Conservation (phyloP, 2,888 invertebrate genomes). For the Eilema sororculum region DNA sequence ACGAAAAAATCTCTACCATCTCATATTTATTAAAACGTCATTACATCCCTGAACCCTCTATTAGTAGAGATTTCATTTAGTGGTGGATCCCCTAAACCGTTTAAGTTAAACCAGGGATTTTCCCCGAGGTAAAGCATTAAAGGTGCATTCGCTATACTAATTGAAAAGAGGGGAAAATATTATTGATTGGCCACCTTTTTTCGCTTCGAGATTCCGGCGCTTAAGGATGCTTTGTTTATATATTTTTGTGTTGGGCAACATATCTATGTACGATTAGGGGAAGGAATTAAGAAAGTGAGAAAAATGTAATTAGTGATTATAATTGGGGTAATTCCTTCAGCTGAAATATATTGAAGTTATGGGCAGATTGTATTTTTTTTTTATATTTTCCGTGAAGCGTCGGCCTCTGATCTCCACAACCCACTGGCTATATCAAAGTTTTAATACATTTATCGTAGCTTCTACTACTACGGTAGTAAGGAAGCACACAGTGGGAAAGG, state of each 20-base stretch:
- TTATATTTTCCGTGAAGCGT: no score
- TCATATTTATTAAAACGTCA: slow-evolving; percentile 58
- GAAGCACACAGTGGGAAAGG: no score
- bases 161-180: slow-evolving; percentile 74
- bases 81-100: slow-evolving; percentile 74
- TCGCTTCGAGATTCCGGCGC: slow-evolving; percentile 26
- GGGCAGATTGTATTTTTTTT: not conserved
- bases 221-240: slow-evolving; percentile 11
- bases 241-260: not conserved
- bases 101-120: slow-evolving; percentile 76
- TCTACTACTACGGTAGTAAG: no score
- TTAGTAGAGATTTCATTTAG: slow-evolving; percentile 68
- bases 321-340: not conserved
- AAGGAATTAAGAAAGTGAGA: not conserved
- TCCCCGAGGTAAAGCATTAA: slow-evolving; percentile 73
- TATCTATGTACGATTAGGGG: not conserved
- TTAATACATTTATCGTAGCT: no score
- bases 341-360: not conserved
- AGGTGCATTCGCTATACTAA: slow-evolving; percentile 81
- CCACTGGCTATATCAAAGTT: no score
- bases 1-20: slow-evolving; percentile 17
- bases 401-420: not conserved
- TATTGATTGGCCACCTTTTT: slow-evolving; percentile 69
- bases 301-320: not conserved
- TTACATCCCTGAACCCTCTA: slow-evolving; percentile 53